Percentiles rank a stretch among this genome's conserved stretches.
Evolutionary conservation across 2,888 invertebrate genomes (phyloP).

Genomic region (Synanthedon formicaeformis): DNA sequence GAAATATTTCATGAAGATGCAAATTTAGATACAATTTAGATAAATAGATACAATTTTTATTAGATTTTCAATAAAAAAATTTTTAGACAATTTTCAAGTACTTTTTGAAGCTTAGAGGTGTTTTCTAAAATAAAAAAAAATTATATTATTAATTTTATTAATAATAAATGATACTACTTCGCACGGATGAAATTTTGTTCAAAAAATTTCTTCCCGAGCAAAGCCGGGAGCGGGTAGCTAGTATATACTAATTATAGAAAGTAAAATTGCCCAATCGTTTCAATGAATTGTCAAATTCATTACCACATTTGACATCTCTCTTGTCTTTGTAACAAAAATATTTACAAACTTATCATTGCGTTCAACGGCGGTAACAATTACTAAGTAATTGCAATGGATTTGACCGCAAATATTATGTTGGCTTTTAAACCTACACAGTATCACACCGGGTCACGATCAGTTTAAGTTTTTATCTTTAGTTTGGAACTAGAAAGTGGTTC

Average conservation of each 20-base stretch:
- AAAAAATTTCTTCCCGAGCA: too few relatives aligned
- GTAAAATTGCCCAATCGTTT: background rate
- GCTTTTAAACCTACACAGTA: constrained; percentile 4
- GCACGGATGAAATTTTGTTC: too few relatives aligned
- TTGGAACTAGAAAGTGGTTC: constrained; percentile 54
- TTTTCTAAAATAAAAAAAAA: too few relatives aligned
- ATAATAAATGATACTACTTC: too few relatives aligned
- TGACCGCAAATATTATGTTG: background rate
- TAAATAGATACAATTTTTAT: too few relatives aligned
- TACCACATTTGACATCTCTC: constrained; percentile 1
- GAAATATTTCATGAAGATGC: too few relatives aligned
- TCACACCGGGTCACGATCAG: constrained; percentile 27
- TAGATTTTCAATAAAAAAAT: too few relatives aligned
- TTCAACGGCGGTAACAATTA: background rate
- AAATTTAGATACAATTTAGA: too few relatives aligned
- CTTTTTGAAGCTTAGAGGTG: too few relatives aligned
- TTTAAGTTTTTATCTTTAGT: constrained; percentile 16
- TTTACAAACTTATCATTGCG: background rate
- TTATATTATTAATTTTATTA: too few relatives aligned
- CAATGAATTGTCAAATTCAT: constrained; percentile 4
- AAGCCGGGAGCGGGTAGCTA: too few relatives aligned
- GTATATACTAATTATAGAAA: background rate
- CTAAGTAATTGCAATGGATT: background rate
- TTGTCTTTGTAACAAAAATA: background rate
- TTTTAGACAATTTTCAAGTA: too few relatives aligned